Percentiles rank a stretch among this genome's conserved stretches.
These are phyloP conservation scores for Chloroceryle aenea DNA, from an alignment of 2,113 vertebrate species.

Conservation along the genomic window DNA sequence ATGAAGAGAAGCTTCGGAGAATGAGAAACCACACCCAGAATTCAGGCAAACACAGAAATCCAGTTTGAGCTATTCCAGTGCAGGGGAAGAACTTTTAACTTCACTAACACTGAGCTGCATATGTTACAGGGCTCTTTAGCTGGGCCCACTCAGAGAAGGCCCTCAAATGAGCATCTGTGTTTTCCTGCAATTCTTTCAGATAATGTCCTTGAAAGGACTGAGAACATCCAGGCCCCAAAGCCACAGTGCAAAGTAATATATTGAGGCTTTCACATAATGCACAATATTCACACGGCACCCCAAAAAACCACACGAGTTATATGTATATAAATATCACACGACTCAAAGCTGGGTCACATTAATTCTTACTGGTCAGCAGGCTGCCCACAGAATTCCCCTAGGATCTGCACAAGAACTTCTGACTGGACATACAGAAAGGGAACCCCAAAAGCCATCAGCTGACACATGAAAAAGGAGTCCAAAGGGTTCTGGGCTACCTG, in stretches of 20 bases:
- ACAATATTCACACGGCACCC: not conserved
- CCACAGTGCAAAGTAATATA: not conserved
- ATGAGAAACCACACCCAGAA: conserved; percentile 11
- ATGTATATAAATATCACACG: no score
- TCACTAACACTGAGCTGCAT: not conserved
- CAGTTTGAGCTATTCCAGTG: conserved; percentile 16
- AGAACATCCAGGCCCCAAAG: conserved; percentile 18
- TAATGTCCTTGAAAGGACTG: not conserved
- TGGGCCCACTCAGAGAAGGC: not conserved
- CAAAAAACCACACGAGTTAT: not conserved
- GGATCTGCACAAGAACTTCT: conserved; percentile 81
- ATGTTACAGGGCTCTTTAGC: not conserved
- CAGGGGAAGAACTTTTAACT: not conserved
- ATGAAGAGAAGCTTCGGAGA: not conserved
- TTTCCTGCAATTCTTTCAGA: not conserved
- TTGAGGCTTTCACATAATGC: not conserved
- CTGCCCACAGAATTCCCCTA: conserved; percentile 81
- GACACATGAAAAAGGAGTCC: conserved; percentile 93
- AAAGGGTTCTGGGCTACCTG: conserved; percentile 88
- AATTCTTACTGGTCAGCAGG: conserved; percentile 56
- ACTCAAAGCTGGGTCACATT: not conserved
- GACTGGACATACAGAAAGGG: conserved; percentile 86
- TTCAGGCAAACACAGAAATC: conserved; percentile 49
- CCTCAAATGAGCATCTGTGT: conserved; percentile 30
- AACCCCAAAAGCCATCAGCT: conserved; percentile 88